Percentiles rank a stretch among this genome's conserved stretches.
Conservation (phyloP, 1,140 invertebrate species). For the Glossosoma conforme region DNA sequence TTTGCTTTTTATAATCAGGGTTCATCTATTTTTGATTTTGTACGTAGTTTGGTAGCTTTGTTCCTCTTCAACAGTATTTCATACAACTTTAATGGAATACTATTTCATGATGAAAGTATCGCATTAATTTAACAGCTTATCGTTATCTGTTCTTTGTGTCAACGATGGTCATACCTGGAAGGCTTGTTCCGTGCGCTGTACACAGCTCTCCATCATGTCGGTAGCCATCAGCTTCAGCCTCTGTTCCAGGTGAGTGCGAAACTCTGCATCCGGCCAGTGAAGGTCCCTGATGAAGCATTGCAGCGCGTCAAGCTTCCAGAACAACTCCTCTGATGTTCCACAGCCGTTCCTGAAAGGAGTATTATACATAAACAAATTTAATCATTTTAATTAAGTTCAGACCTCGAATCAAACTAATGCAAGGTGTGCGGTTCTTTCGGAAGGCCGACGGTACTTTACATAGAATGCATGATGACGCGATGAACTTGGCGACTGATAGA, state of each 20-base stretch:
- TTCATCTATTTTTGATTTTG: too few species aligned
- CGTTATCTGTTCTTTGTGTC: too few species aligned
- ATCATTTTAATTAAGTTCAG: background rate
- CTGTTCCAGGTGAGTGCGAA: constrained; percentile 94
- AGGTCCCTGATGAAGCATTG: constrained; percentile 97
- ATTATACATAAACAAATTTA: too few species aligned
- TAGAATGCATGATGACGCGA: too few species aligned
- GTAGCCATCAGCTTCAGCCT: constrained; percentile 96
- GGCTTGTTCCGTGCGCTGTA: constrained; percentile 76
- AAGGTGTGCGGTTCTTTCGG: too few species aligned
- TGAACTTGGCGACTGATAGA: too few species aligned
- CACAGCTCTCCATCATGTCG: constrained; percentile 99
- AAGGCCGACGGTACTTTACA: background rate
- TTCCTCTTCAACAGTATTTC: too few species aligned
- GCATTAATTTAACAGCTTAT: too few species aligned
- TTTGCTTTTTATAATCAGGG: too few species aligned
- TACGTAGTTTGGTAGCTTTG: too few species aligned
- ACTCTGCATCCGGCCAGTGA: constrained; percentile 98
- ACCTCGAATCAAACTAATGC: background rate
- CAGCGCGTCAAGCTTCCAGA: constrained; percentile 98
- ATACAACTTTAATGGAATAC: too few species aligned
- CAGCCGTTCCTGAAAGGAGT: constrained; percentile 76
- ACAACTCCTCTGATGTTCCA: constrained; percentile 95
- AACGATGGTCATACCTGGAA: constrained; percentile 60
- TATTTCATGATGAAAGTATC: too few species aligned